Base-by-base conservation (phyloP, 2,113 vertebrate genomes). In the Gracilinanus agilis region DNA sequence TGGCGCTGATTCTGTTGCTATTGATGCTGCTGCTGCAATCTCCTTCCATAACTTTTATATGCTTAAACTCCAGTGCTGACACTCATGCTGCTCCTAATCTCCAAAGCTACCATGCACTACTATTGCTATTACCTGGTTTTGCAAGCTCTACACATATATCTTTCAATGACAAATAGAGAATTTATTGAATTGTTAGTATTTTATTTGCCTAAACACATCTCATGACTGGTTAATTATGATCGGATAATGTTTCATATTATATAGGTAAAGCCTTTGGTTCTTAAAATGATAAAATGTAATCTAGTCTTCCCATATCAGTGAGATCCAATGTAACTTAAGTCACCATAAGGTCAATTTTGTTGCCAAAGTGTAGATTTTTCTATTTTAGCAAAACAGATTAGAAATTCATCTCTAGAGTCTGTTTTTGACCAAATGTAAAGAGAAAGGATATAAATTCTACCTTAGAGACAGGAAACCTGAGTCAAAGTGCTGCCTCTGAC, bases 341-440 rank as follows among this genome's bases (percentile, higher is more conserved):
- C 58, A 90, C 24, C 49, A 2, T 7, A 91, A n/a, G 24, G 90
- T 19, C 1, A 23, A 24, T 90, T 94, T 95, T 40, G 3, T 2
- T 55, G 6, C 9, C 53, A 44, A 49, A 3, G 1, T 58, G 9
- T 6, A 54, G 44, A 61, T 0, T 49, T 44, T 58, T 0, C 24
- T 55, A 93, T 89, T 90, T 54, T 58, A 90, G n/a, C 40, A 88
- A 95, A 93, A 3, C 49, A 44, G 23, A 44, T 61, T 92, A 40
- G 54, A 23, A 90, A 67, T n/a, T 1, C 90, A 0, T 89, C 94
- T 95, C 27, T 19, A 54, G 92, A 94, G 49, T 0, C 29, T 67
- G 34, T 16, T 67, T 67, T 67, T 27, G 34, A 67, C 61, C 11
- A 55, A 90, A 56, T 58, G 55, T 55, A 16, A 24, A 34, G 44